Percentiles rank a stretch among this genome's conserved stretches.
phyloP scores from a whole-genome alignment of 2,888 invertebrate genomes.

The Parelbella ahira region DNA sequence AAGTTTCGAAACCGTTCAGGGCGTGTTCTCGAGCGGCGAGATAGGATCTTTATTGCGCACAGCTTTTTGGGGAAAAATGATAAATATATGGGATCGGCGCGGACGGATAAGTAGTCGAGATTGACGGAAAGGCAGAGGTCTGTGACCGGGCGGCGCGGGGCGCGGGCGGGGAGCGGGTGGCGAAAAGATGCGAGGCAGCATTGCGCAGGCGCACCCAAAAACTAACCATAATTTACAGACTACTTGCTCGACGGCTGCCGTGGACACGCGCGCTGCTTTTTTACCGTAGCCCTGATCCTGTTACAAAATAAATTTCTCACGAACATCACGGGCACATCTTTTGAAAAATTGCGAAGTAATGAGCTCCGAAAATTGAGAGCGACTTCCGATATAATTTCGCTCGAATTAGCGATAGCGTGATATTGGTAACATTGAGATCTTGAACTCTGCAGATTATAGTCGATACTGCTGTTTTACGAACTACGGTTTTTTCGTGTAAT shows the following conservation, averaged over 20 bases:
- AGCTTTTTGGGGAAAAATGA: constrained; percentile 70
- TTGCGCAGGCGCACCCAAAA: constrained; percentile 76
- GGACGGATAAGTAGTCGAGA: constrained; percentile 77
- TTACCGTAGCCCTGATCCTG: constrained; percentile 62
- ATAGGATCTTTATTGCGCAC: constrained; percentile 68
- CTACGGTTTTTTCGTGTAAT: constrained; percentile 38
- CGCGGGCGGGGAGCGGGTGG: constrained; percentile 43
- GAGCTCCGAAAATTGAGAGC: constrained; percentile 58
- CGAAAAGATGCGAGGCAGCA: constrained; percentile 75
- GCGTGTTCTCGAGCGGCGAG: constrained; percentile 50
- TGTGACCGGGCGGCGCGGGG: constrained; percentile 62
- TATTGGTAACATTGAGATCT: constrained; percentile 19
- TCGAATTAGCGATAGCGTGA: constrained; percentile 32
- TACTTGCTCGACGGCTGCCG: constrained; percentile 68
- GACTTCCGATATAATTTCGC: constrained; percentile 46
- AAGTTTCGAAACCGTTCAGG: constrained; percentile 59
- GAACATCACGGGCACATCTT: constrained; percentile 66
- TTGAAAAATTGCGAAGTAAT: constrained; percentile 66
- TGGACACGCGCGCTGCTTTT: constrained; percentile 71
- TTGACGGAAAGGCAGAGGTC: constrained; percentile 75
- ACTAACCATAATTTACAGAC: constrained; percentile 81
- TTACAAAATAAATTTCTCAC: constrained; percentile 75
- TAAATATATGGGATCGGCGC: constrained; percentile 72
- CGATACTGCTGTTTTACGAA: constrained; percentile 14
- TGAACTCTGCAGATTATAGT: constrained; percentile 16